Evolutionary conservation across 2,888 invertebrate genomes (phyloP), one percentile per base, ranked within the genome.

Genomic region (Macaria notata): DNA sequence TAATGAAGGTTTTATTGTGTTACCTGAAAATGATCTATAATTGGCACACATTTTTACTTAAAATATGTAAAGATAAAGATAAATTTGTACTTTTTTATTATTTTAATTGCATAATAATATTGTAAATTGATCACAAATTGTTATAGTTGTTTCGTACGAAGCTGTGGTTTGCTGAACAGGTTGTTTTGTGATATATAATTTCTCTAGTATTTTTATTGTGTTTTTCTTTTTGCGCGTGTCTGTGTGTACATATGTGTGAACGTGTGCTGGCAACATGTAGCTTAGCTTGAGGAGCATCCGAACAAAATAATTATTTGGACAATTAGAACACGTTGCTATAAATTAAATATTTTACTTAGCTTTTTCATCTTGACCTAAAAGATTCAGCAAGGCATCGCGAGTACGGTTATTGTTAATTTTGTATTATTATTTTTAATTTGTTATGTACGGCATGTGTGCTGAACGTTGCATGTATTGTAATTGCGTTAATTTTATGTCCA

Each of bases 351-450:
- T 19, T 19, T 19, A 19, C 19, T 6, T 36, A 36, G 33, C 33
- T 36, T 36, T 36, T 36, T 6, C 33, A 6, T 4, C 33, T 36
- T 36, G 7, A 36, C 38, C 43, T 57, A 49, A 49, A 42, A 31
- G 48, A 47, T 58, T 58, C 58, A 46, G 54, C 49, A 54, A 46
- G 50, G 31, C 54, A 43, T 29, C 4, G 33, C 29, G 36, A 31
- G 42, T 33, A 49, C 49, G 53, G 42, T 46, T 45, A 9, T 52
- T 58, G 49, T 58, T 58, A 54, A 36, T 58, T 58, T 57, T 59
- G 59, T 61, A 64, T 59, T 54, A 56, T 64, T 61, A 60, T 51
- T 61, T 61, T 52, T 51, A 56, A 55, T 50, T 53, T 55, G 46
- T 56, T 63, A 52, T 43, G 43, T 19, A 49, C 51, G 9, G 49